These are phyloP conservation scores for Platypus cylindrus DNA, from an alignment of 2,888 invertebrate genomes.

Conservation along the genomic window DNA sequence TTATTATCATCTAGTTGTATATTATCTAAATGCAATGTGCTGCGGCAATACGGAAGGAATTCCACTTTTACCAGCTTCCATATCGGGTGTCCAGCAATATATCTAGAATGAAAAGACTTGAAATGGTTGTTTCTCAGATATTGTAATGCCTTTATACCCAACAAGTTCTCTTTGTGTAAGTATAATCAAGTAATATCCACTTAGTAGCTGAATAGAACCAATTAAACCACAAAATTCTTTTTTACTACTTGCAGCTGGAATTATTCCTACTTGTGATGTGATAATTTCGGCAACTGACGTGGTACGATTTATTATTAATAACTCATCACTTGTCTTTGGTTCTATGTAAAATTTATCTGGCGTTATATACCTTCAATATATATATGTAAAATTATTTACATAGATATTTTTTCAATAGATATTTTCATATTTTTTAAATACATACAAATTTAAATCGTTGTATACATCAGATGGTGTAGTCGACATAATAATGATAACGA, in stretches of 20 bases:
- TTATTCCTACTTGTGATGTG: constrained; percentile 41
- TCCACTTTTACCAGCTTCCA: constrained; percentile 71
- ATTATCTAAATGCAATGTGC: constrained; percentile 70
- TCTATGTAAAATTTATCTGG: constrained; percentile 82
- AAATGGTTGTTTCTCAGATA: too few species aligned
- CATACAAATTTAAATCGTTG: constrained; percentile 27
- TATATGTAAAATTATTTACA: background rate
- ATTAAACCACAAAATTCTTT: constrained; percentile 76
- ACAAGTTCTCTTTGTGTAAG: constrained; percentile 72
- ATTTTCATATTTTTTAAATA: constrained; percentile 7
- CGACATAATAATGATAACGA: constrained; percentile 15
- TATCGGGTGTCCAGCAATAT: constrained; percentile 65
- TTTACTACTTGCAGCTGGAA: constrained; percentile 46
- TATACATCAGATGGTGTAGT: constrained; percentile 24
- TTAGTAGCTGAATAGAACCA: constrained; percentile 71
- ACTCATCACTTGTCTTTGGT: constrained; percentile 60
- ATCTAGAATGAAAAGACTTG: constrained; percentile 22
- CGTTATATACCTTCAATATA: constrained; percentile 57
- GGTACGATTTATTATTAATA: constrained; percentile 78
- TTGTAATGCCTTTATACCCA: constrained; percentile 39
- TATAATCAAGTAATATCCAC: constrained; percentile 78
- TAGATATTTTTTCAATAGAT: background rate
- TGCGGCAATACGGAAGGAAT: constrained; percentile 74
- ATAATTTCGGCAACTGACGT: constrained; percentile 34
- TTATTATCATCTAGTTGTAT: constrained; percentile 74